A percentile compares a stretch with the other conserved stretches of the same genome.
These are phyloP conservation scores for Orchesellides sinensis DNA, from an alignment of 2,888 invertebrate genomes.

Conservation along the genomic window DNA sequence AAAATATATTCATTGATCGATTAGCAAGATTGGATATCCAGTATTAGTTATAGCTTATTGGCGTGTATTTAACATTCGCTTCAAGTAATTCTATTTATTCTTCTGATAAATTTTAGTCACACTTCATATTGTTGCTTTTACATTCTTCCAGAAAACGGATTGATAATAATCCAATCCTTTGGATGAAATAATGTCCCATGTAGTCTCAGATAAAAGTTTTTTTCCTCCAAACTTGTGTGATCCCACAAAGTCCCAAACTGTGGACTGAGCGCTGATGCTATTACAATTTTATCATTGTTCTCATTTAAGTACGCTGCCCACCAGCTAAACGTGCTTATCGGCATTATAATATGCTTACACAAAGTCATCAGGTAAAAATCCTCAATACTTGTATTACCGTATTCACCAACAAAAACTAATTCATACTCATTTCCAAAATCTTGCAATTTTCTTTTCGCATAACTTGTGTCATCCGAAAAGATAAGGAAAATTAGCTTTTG, in stretches of 20 bases:
- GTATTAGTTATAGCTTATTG: too few species aligned
- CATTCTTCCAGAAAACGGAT: constrained; percentile 9
- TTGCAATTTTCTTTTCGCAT: constrained; percentile 1
- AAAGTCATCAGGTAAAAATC: constrained; percentile 43
- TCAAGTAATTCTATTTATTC: too few species aligned
- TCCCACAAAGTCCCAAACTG: background rate
- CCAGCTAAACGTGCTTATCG: constrained; percentile 40
- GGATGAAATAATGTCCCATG: constrained; percentile 9
- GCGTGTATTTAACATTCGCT: too few species aligned
- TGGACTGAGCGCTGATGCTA: constrained; percentile 28
- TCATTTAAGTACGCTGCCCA: constrained; percentile 45
- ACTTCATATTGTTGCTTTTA: too few species aligned
- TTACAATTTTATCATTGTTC: constrained; percentile 33
- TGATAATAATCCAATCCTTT: constrained; percentile 14
- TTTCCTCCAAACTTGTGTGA: background rate
- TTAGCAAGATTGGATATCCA: too few species aligned
- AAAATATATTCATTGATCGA: too few species aligned
- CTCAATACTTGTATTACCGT: constrained; percentile 5
- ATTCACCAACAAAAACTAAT: background rate
- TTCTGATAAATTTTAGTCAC: too few species aligned
- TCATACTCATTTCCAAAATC: background rate
- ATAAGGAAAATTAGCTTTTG: constrained; percentile 3
- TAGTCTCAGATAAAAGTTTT: background rate
- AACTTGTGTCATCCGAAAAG: constrained; percentile 35
- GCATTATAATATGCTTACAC: constrained; percentile 35